Conservation (phyloP, 2,888 invertebrate genomes). For the Asteroscopus sphinx region DNA sequence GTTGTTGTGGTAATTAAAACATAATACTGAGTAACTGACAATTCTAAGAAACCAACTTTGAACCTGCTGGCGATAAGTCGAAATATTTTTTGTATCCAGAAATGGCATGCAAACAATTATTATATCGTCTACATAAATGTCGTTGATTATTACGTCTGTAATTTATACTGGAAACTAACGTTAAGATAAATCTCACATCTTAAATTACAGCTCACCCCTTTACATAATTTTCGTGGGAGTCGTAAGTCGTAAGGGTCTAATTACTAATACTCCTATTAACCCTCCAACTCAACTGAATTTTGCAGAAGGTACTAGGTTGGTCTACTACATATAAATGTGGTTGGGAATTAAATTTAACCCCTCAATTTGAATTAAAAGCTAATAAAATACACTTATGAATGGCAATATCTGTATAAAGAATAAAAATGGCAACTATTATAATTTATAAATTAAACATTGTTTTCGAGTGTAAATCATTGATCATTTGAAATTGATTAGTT, state of each 20-base stretch:
- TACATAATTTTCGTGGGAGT: slow-evolving; percentile 21
- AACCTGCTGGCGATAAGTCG: background rate
- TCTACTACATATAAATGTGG: slow-evolving; percentile 4
- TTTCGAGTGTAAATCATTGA: background rate
- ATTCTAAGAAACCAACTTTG: slow-evolving; percentile 14
- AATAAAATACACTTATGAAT: too few species aligned
- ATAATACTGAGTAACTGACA: slow-evolving; percentile 19
- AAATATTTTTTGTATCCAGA: background rate
- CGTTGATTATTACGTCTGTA: slow-evolving; percentile 18
- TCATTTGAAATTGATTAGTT: background rate
- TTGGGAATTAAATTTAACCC: slow-evolving; percentile 16
- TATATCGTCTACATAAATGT: slow-evolving; percentile 9
- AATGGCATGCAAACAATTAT: background rate
- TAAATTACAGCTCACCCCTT: slow-evolving; percentile 34
- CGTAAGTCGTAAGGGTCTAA: slow-evolving; percentile 25
- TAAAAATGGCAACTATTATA: background rate
- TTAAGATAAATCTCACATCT: slow-evolving; percentile 25
- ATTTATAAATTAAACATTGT: background rate
- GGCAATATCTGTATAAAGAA: too few species aligned
- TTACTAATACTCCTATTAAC: slow-evolving; percentile 37
- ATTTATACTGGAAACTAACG: slow-evolving; percentile 5
- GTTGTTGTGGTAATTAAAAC: slow-evolving; percentile 37
- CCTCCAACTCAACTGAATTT: slow-evolving; percentile 25
- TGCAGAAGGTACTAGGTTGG: slow-evolving; percentile 8
- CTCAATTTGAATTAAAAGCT: slow-evolving; percentile 4